Evolutionary conservation across 2,113 vertebrate genomes (phyloP).

Genomic region (Empidonax alnorum): DNA sequence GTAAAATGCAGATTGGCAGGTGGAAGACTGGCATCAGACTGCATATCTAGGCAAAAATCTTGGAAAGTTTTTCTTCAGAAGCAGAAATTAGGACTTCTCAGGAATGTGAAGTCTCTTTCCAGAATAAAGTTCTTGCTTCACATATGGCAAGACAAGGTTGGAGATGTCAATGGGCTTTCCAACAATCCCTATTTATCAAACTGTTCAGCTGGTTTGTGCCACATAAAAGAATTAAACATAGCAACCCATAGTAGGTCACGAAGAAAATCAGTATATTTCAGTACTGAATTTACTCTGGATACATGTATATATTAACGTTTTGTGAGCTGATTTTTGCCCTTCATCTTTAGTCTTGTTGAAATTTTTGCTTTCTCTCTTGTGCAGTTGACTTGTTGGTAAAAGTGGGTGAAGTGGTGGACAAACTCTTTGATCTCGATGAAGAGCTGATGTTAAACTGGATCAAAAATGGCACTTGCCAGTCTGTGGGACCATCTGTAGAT

Average conservation of each 20-base stretch:
- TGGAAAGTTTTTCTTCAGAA: not conserved
- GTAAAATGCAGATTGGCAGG: not conserved
- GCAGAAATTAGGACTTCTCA: not conserved
- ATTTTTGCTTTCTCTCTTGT: not conserved
- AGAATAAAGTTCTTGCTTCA: not conserved
- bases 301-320: not conserved
- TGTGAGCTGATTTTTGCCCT: not conserved
- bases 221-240: not conserved
- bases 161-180: not conserved
- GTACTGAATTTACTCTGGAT: not conserved
- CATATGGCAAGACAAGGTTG: not conserved
- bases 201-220: not conserved
- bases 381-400: slow-evolving; percentile 92
- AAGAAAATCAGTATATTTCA: not conserved
- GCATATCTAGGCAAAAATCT: not conserved
- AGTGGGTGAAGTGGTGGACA: slow-evolving; percentile 93
- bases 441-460: slow-evolving; percentile 93
- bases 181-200: not conserved
- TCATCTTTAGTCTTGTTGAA: not conserved
- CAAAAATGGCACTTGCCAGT: slow-evolving; percentile 53
- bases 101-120: not conserved
- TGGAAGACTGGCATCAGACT: not conserved
- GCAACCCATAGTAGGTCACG: not conserved
- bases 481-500: slow-evolving; percentile 36
- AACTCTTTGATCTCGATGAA: slow-evolving; percentile 95